Percentiles rank a stretch among this genome's conserved stretches.
Evolutionary conservation across 23 tunicate genomes (phyloP).

Genomic region (Trididemnum miniatum): DNA sequence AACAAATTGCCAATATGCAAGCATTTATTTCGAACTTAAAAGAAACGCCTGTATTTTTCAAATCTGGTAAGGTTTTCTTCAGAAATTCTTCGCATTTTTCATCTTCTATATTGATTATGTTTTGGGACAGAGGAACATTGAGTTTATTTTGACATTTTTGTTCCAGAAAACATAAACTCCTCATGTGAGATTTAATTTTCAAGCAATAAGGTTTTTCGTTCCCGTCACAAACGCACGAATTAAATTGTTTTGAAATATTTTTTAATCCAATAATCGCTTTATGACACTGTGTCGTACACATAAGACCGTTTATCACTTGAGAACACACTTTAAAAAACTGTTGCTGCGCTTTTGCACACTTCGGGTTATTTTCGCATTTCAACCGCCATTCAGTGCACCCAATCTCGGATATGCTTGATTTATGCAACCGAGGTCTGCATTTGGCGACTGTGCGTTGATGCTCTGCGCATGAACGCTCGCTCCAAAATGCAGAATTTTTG

Average conservation of each 20-base stretch:
- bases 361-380: constrained; percentile 32
- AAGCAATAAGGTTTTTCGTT: constrained; percentile 11
- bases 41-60: too few relatives aligned
- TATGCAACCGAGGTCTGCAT: constrained; percentile 32
- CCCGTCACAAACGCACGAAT: constrained; percentile 41
- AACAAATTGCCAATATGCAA: too few relatives aligned
- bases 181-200: constrained; percentile 13
- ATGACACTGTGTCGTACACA: constrained; percentile 8
- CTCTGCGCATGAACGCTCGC: background rate
- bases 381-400: constrained; percentile 28
- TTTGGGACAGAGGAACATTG: too few relatives aligned
- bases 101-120: too few relatives aligned
- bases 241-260: background rate
- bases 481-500: background rate
- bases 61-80: too few relatives aligned
- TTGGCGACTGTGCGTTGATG: constrained; percentile 28
- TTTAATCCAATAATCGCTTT: constrained; percentile 13
- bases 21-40: too few relatives aligned
- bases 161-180: background rate
- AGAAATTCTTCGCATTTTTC: too few relatives aligned
- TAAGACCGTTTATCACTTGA: constrained; percentile 31
- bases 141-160: too few relatives aligned
- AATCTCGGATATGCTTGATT: background rate
- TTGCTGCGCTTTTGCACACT: constrained; percentile 21
- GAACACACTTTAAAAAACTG: constrained; percentile 29